phyloP scores from a whole-genome alignment of 2,797 vertebrate species.

The Xenops minutus region DNA sequence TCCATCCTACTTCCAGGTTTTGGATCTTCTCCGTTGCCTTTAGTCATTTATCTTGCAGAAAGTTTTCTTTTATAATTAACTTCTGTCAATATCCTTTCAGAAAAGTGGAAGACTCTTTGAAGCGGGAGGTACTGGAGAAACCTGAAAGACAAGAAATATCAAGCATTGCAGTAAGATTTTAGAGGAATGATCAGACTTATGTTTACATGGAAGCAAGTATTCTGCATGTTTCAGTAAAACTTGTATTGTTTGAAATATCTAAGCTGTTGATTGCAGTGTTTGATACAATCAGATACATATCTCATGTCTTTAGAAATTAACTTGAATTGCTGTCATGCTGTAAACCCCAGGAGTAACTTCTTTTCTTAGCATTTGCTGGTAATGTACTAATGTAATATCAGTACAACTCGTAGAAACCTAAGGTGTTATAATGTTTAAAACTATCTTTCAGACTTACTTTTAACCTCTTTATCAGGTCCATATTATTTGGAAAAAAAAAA shows the following conservation, averaged over 20 bases:
- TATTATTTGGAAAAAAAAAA: neutral
- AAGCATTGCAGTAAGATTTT: neutral
- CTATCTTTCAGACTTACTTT: neutral
- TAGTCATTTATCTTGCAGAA: slow-evolving; percentile 79
- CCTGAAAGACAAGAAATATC: slow-evolving; percentile 56
- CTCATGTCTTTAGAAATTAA: neutral
- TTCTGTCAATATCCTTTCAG: slow-evolving; percentile 48
- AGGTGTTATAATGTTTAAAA: neutral
- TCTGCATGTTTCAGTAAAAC: neutral
- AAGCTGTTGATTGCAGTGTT: neutral
- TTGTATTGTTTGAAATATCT: neutral
- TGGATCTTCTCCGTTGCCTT: slow-evolving; percentile 85
- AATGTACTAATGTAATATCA: neutral
- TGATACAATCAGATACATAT: neutral
- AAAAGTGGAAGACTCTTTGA: neutral
- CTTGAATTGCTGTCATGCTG: neutral
- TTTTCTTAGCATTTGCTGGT: neutral
- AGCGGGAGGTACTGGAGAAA: neutral
- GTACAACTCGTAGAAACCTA: neutral
- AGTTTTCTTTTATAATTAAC: neutral
- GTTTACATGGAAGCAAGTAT: neutral
- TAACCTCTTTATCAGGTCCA: neutral
- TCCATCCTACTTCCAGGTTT: slow-evolving; percentile 85
- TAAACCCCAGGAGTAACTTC: neutral
- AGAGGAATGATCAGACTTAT: neutral